Conservation (phyloP, 2,888 invertebrate species). For the Lobophora halterata region DNA sequence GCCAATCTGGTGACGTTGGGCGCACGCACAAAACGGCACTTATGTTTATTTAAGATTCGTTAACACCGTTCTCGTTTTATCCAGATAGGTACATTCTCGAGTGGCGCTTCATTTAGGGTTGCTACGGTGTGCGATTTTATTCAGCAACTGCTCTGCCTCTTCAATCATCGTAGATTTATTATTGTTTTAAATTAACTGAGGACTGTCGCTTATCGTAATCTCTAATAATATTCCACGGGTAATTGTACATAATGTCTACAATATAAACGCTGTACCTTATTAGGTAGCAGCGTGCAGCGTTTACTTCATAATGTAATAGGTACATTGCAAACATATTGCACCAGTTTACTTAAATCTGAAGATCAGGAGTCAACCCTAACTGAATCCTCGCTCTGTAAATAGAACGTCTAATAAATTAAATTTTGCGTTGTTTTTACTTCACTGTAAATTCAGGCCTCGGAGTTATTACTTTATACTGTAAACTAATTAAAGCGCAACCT, state of each 20-base stretch:
- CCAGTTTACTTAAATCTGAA: no score
- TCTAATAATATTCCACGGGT: no score
- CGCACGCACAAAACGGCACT: constrained; percentile 20
- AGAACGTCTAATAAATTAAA: constrained; percentile 33
- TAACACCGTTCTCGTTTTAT: constrained; percentile 40
- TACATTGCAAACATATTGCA: no score
- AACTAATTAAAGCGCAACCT: constrained; percentile 5
- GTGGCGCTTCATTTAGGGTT: constrained; percentile 25
- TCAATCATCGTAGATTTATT: no score
- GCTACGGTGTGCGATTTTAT: no score
- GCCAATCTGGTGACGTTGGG: constrained; percentile 35
- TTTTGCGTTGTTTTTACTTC: constrained; percentile 34
- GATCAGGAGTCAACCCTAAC: constrained; percentile 13
- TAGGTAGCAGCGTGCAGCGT: no score
- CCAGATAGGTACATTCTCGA: constrained; percentile 32
- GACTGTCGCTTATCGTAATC: no score
- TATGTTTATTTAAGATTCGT: constrained; percentile 35
- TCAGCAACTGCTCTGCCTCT: constrained; percentile 1
- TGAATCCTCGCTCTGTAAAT: constrained; percentile 26
- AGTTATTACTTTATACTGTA: constrained; percentile 22
- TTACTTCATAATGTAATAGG: no score
- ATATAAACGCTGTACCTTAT: no score
- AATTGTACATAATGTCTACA: no score
- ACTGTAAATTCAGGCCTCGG: constrained; percentile 29
- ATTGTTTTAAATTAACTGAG: no score